phyloP scores from a whole-genome alignment of 2,888 invertebrate species.

The Parthenolecanium corni region DNA sequence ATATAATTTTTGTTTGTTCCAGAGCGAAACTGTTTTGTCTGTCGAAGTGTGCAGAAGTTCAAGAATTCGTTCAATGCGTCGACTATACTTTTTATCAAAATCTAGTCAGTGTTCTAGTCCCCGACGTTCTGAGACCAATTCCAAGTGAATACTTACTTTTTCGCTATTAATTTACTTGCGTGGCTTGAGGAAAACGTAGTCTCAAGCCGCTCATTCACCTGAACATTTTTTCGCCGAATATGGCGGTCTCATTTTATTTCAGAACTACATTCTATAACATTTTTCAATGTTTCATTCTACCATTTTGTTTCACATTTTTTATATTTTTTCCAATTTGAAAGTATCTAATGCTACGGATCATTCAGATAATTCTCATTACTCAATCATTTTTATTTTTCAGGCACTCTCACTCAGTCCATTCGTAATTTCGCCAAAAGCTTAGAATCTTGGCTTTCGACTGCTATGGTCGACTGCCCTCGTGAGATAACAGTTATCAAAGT shows the following conservation, averaged over 20 bases:
- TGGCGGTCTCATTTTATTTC: no score
- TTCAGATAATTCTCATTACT: no score
- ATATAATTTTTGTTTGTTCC: constrained; percentile 8
- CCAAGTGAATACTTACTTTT: constrained; percentile 56
- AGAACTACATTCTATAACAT: no score
- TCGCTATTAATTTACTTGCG: no score
- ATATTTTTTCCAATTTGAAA: no score
- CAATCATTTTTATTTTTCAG: constrained; percentile 37
- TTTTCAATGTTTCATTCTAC: no score
- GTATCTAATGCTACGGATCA: no score
- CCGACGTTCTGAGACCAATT: constrained; percentile 88
- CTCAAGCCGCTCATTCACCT: no score
- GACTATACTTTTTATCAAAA: constrained; percentile 93
- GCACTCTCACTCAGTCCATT: constrained; percentile 80
- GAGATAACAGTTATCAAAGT: constrained; percentile 72
- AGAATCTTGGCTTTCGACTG: constrained; percentile 72
- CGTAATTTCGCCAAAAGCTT: constrained; percentile 87
- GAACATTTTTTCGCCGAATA: no score
- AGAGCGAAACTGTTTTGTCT: constrained; percentile 57
- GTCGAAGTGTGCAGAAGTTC: constrained; percentile 57
- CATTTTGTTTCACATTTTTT: no score
- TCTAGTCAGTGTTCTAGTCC: constrained; percentile 88
- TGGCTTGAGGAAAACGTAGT: no score
- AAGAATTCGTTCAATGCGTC: constrained; percentile 66
- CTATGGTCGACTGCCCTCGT: constrained; percentile 71